Evolutionary conservation across 2,888 invertebrate species (phyloP).

Genomic region (Drepanosiphum platanoidis): DNA sequence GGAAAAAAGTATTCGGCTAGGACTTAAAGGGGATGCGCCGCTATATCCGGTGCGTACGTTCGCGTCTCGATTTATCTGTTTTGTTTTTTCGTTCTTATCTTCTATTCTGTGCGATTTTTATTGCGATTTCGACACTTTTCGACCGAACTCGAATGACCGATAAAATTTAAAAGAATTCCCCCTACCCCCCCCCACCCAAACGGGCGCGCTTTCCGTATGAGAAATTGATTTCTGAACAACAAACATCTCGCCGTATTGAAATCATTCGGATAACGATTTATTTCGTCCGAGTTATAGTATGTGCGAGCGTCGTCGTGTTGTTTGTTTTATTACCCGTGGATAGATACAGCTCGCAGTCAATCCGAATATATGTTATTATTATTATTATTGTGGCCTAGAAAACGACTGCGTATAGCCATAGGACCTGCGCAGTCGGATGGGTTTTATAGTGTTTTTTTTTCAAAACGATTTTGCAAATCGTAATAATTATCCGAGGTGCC

Average conservation of each 20-base stretch:
- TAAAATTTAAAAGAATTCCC: neutral
- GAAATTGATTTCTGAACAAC: neutral
- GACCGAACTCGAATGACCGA: neutral
- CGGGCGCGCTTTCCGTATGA: no score
- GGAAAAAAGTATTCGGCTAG: neutral
- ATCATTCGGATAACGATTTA: constrained; percentile 21
- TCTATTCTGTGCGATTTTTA: neutral
- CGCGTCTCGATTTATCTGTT: constrained; percentile 22
- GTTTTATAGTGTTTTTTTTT: neutral
- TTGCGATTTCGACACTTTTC: constrained; percentile 4
- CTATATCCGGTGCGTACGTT: constrained; percentile 29
- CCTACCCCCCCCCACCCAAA: no score
- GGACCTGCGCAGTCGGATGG: neutral
- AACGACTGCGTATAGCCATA: constrained; percentile 1
- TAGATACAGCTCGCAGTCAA: constrained; percentile 8
- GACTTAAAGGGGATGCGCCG: constrained; percentile 31
- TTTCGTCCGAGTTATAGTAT: neutral
- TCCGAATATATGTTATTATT: neutral
- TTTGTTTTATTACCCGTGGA: constrained; percentile 9
- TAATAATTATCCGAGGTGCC: constrained; percentile 5
- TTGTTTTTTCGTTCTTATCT: constrained; percentile 26
- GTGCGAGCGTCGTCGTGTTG: neutral
- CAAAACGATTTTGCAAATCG: neutral
- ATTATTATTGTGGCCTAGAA: constrained; percentile 31
- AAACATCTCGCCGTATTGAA: neutral